phyloP scores from a whole-genome alignment of 2,888 invertebrate genomes.

The Ryuthela nishihirai region DNA sequence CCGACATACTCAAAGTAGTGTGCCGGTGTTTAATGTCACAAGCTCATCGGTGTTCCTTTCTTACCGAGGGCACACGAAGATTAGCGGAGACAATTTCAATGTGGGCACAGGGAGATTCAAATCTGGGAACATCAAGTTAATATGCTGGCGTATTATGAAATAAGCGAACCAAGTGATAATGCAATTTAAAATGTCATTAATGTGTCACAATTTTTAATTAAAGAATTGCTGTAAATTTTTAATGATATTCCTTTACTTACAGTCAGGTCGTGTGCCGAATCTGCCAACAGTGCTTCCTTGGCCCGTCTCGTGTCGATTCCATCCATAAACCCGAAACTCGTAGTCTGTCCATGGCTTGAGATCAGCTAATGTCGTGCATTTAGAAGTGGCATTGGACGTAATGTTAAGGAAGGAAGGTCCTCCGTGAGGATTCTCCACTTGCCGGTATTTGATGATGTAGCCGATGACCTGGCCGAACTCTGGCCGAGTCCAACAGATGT shows the following conservation, averaged over 20 bases:
- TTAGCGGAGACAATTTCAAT: too few species aligned
- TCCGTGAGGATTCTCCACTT: slow-evolving; percentile 28
- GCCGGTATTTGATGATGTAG: slow-evolving; percentile 33
- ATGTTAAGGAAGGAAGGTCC: slow-evolving; percentile 23
- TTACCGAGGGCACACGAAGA: too few species aligned
- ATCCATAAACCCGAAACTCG: slow-evolving; percentile 38
- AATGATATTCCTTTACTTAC: slow-evolving; percentile 15
- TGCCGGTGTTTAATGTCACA: too few species aligned
- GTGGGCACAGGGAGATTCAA: too few species aligned
- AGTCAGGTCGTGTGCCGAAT: slow-evolving; percentile 37
- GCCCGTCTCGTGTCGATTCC: slow-evolving; percentile 38
- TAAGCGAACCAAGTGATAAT: too few species aligned
- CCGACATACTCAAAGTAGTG: too few species aligned
- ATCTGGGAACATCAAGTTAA: too few species aligned
- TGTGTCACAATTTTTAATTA: too few species aligned
- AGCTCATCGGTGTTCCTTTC: too few species aligned
- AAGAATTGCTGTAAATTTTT: too few species aligned
- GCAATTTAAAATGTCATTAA: too few species aligned
- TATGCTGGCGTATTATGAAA: too few species aligned
- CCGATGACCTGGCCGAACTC: slow-evolving; percentile 28
- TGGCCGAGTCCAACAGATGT: slow-evolving; percentile 33
- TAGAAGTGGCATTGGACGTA: slow-evolving; percentile 25
- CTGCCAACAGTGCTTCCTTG: slow-evolving; percentile 37
- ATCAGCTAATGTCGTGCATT: slow-evolving; percentile 30
- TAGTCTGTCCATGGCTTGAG: slow-evolving; percentile 41